Percentiles rank a stretch among this genome's conserved stretches.
Conservation (phyloP, 2,797 vertebrate species). For the Hydrophis major region DNA sequence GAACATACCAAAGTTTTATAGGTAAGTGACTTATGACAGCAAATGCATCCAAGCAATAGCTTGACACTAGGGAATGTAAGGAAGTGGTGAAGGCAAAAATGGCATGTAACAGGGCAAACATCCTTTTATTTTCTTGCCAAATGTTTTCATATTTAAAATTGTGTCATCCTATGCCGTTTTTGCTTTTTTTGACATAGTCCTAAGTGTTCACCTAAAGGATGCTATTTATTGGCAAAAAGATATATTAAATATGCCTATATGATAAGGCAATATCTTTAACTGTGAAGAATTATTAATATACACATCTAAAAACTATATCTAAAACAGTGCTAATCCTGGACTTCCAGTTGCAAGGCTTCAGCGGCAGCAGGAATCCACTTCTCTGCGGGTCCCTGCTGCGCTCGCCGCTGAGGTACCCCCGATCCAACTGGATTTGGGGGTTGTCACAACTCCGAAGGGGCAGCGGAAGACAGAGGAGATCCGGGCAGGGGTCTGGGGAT, state of each 20-base stretch:
- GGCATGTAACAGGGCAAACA: not conserved
- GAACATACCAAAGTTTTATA: not conserved
- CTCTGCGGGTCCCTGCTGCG: too few relatives aligned
- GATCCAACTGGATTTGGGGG: too few relatives aligned
- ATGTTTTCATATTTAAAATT: not conserved
- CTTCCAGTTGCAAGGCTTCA: too few relatives aligned
- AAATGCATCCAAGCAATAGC: not conserved
- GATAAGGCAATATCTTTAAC: not conserved
- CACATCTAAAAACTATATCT: not conserved
- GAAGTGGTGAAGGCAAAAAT: not conserved
- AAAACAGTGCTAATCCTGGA: not conserved
- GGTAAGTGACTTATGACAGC: not conserved
- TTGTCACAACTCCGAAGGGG: too few relatives aligned
- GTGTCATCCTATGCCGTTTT: not conserved
- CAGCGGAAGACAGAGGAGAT: too few relatives aligned
- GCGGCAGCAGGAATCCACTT: too few relatives aligned
- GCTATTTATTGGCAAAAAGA: not conserved
- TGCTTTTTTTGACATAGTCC: not conserved
- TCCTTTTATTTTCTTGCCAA: too few relatives aligned
- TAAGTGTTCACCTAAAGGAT: not conserved
- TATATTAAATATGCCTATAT: not conserved
- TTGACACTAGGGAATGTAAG: not conserved
- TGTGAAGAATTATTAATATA: not conserved
- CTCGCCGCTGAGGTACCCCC: too few relatives aligned
- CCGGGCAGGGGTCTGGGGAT: too few relatives aligned